Evolutionary conservation across 1,140 invertebrate genomes (phyloP).

Genomic region (Drosophila parvula): DNA sequence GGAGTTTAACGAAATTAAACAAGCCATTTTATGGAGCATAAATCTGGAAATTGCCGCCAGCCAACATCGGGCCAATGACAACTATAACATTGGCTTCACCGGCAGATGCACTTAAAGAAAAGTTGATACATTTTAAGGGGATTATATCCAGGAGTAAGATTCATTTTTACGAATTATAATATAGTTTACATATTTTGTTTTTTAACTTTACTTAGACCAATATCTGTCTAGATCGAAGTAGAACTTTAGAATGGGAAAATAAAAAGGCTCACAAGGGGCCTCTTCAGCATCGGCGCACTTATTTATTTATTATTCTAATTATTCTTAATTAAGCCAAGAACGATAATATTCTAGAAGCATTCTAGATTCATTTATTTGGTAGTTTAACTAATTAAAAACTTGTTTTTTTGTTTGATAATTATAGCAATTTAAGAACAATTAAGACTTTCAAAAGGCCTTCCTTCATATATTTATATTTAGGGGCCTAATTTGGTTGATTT

Average conservation of each 20-base stretch:
- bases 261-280: no score
- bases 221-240: no score
- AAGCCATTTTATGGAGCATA: conserved; percentile 60
- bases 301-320: no score
- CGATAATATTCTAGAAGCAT: not conserved
- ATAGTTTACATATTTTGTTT: no score
- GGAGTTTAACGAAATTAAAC: conserved; percentile 66
- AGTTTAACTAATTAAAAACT: not conserved
- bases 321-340: no score
- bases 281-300: no score
- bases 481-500: not conserved
- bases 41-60: conserved; percentile 39
- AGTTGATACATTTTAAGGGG: not conserved
- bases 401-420: not conserved
- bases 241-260: no score
- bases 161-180: no score
- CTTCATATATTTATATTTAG: not conserved
- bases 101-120: conserved; percentile 2
- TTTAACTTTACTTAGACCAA: no score
- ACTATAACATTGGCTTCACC: conserved; percentile 13
- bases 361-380: not conserved
- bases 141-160: no score
- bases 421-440: not conserved
- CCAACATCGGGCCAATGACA: conserved; percentile 22
- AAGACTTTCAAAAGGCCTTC: no score